phyloP scores from a whole-genome alignment of 2,888 invertebrate species.

The Atrina japonica region DNA sequence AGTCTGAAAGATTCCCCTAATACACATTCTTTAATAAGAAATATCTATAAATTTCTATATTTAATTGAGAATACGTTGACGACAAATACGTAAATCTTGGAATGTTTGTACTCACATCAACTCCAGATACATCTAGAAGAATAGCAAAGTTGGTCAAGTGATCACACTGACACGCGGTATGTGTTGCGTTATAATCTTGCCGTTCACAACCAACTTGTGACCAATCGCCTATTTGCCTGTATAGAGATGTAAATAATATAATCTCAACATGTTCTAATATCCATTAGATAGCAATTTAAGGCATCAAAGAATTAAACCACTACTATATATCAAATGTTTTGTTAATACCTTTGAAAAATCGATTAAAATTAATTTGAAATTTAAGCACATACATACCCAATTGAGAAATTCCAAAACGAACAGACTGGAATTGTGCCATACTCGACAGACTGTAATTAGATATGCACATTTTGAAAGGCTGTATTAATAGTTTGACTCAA shows the following conservation, averaged over 20 bases:
- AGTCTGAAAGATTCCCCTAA: too few relatives aligned
- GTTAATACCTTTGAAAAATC: too few relatives aligned
- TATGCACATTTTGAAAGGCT: too few relatives aligned
- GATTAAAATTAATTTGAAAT: too few relatives aligned
- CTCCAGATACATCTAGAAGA: conserved; percentile 75
- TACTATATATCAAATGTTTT: too few relatives aligned
- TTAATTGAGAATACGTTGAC: too few relatives aligned
- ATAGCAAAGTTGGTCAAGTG: conserved; percentile 80
- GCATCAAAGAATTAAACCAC: too few relatives aligned
- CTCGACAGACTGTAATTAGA: conserved; percentile 27
- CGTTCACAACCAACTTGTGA: conserved; percentile 68
- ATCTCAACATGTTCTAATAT: background rate
- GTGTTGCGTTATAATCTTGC: conserved; percentile 60
- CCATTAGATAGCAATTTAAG: too few relatives aligned
- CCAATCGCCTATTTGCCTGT: conserved; percentile 61
- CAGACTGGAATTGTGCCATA: conserved; percentile 52
- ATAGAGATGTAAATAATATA: conserved; percentile 2
- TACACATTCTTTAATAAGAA: too few relatives aligned
- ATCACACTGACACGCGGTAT: conserved; percentile 76
- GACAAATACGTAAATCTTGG: too few relatives aligned
- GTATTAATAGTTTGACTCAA: too few relatives aligned
- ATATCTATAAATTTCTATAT: too few relatives aligned
- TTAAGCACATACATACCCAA: conserved; percentile 59
- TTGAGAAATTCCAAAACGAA: conserved; percentile 69
- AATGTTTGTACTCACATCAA: conserved; percentile 62